These are phyloP conservation scores for Cyaniris semiargus DNA, from an alignment of 2,888 invertebrate species.

Conservation along the genomic window DNA sequence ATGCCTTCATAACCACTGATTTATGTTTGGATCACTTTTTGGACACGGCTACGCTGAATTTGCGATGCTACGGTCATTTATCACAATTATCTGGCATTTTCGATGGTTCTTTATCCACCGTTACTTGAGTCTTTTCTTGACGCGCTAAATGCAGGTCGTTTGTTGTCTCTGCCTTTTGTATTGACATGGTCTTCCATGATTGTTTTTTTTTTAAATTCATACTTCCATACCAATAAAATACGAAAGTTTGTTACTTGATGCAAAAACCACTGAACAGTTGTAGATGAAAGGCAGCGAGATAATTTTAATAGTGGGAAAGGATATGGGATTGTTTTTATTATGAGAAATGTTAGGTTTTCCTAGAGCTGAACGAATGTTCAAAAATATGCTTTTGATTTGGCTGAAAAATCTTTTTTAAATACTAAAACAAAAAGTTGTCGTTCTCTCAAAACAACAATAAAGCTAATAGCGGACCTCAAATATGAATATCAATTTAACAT, in stretches of 20 bases:
- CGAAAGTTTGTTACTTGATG: too few relatives aligned
- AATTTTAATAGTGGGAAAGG: too few relatives aligned
- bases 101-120: neutral
- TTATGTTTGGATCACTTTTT: conserved; percentile 19
- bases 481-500: conserved; percentile 16
- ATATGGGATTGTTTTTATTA: too few relatives aligned
- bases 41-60: conserved; percentile 18
- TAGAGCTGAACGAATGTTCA: too few relatives aligned
- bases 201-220: neutral
- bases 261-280: too few relatives aligned
- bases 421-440: neutral
- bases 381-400: too few relatives aligned
- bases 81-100: conserved; percentile 2
- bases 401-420: too few relatives aligned
- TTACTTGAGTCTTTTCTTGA: too few relatives aligned
- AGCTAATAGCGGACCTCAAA: conserved; percentile 11
- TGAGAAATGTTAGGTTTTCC: too few relatives aligned
- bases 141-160: neutral
- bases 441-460: neutral
- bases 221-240: neutral
- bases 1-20: neutral
- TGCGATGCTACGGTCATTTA: conserved; percentile 11
- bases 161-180: neutral
- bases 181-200: neutral
- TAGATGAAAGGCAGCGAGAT: neutral